These are phyloP conservation scores for Apostichopus leukothele DNA, from an alignment of 53 echinoderm and acorn worm genomes.

Conservation along the genomic window DNA sequence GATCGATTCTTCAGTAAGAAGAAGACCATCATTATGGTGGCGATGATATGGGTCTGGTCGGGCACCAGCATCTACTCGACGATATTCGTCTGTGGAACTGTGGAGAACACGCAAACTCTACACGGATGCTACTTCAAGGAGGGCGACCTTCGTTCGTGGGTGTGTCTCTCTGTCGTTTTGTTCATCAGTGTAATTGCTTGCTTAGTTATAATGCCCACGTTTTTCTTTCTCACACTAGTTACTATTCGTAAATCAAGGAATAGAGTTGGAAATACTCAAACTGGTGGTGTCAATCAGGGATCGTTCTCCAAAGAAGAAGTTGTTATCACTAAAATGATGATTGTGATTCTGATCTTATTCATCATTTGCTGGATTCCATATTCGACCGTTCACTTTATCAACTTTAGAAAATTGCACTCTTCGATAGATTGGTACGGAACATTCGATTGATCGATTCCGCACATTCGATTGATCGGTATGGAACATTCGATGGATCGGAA, in stretches of 20 bases:
- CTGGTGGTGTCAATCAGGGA: too few species aligned
- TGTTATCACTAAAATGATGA: constrained; percentile 22
- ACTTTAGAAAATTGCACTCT: constrained; percentile 36
- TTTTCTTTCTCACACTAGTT: constrained; percentile 15
- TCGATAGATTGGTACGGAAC: too few species aligned
- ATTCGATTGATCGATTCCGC: too few species aligned
- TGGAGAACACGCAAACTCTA: constrained; percentile 4
- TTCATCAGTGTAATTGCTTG: constrained; percentile 16
- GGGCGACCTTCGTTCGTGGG: constrained; percentile 23
- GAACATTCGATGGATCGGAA: too few species aligned
- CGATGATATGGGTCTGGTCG: constrained; percentile 16
- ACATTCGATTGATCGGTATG: too few species aligned
- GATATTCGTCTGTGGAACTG: constrained; percentile 5
- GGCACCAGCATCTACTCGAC: neutral
- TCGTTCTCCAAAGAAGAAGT: constrained; percentile 19
- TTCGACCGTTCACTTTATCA: neutral
- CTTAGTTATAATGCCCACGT: constrained; percentile 27
- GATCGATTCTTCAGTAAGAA: constrained; percentile 38
- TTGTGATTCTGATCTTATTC: constrained; percentile 3
- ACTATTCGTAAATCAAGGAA: constrained; percentile 18
- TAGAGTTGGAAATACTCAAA: neutral
- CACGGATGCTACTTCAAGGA: constrained; percentile 25
- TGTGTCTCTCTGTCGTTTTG: constrained; percentile 1
- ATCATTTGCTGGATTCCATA: constrained; percentile 39
- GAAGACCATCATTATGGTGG: constrained; percentile 9